Percentiles rank a stretch among this genome's conserved stretches.
These are phyloP conservation scores for Menidia menidia DNA, from an alignment of 2,797 vertebrate species.

Conservation along the genomic window DNA sequence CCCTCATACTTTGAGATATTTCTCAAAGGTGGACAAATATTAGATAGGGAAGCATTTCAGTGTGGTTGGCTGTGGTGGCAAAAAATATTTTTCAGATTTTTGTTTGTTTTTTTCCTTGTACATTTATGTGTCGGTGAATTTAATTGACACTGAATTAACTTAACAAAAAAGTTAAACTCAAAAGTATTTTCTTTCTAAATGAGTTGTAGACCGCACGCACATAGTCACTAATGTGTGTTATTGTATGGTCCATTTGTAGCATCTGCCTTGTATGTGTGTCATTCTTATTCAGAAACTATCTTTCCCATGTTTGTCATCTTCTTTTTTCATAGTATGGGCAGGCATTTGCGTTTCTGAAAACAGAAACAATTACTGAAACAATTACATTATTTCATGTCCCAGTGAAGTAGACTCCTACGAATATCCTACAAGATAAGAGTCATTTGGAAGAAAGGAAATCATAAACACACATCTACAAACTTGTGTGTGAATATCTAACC, in stretches of 20 bases:
- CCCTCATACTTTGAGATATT: neutral
- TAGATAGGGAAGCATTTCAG: neutral
- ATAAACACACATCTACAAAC: conserved; percentile 6
- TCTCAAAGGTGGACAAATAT: neutral
- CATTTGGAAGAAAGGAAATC: conserved; percentile 27
- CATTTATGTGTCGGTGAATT: neutral
- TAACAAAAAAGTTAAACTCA: conserved; percentile 3
- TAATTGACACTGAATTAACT: neutral
- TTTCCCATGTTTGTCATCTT: conserved; percentile 43
- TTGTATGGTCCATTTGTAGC: neutral
- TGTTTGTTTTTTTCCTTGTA: neutral
- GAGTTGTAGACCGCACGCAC: neutral
- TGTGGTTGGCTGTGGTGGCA: neutral
- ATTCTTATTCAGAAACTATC: conserved; percentile 31
- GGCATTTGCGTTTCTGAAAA: conserved; percentile 23
- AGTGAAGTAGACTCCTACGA: conserved; percentile 44
- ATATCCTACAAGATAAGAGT: conserved; percentile 38
- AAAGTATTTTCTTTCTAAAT: neutral
- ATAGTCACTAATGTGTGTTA: conserved; percentile 6
- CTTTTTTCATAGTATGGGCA: conserved; percentile 23
- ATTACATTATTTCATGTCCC: conserved; percentile 34
- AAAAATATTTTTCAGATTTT: neutral
- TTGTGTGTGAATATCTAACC: conserved; percentile 14
- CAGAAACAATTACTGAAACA: conserved; percentile 43
- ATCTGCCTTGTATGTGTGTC: neutral